Evolutionary conservation across 2,797 vertebrate genomes (phyloP).

Genomic region (Urophycis tenuis): DNA sequence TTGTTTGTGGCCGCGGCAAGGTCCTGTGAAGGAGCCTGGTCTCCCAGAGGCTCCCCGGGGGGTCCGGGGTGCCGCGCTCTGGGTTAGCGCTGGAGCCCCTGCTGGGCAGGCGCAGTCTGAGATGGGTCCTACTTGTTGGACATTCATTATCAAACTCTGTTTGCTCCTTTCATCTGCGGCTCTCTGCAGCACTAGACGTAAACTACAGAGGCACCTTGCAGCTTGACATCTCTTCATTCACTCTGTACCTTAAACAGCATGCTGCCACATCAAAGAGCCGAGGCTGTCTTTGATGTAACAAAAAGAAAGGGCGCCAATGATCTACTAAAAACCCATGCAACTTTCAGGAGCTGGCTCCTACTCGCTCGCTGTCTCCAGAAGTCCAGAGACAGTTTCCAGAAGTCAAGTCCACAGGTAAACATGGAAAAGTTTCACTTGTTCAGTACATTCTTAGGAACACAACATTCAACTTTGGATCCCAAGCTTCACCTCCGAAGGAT

Average conservation of each 20-base stretch:
- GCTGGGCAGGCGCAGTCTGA: constrained; percentile 66
- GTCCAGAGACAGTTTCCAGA: constrained; percentile 48
- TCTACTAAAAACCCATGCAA: constrained; percentile 89
- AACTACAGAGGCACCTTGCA: constrained; percentile 98
- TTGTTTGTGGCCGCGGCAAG: constrained; percentile 48
- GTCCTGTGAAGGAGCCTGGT: constrained; percentile 52
- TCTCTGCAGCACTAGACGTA: constrained; percentile 91
- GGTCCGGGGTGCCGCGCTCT: constrained; percentile 62
- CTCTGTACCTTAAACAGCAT: constrained; percentile 99
- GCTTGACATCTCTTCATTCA: constrained; percentile 98
- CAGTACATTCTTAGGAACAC: not conserved
- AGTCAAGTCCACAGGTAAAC: constrained; percentile 28
- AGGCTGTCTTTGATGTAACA: constrained; percentile 88
- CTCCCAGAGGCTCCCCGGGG: constrained; percentile 54
- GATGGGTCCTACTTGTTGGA: constrained; percentile 86
- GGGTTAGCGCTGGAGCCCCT: constrained; percentile 64
- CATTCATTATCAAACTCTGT: constrained; percentile 95
- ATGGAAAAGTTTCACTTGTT: constrained; percentile 25
- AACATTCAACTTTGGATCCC: too few species aligned
- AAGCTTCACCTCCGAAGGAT: not conserved
- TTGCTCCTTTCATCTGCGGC: constrained; percentile 95
- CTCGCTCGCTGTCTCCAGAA: constrained; percentile 57
- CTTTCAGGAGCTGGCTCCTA: constrained; percentile 77
- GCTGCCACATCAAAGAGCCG: constrained; percentile 91
- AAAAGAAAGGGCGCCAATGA: constrained; percentile 93